phyloP scores from a whole-genome alignment of 2,888 invertebrate genomes.

The Phanerotoma sp. region DNA sequence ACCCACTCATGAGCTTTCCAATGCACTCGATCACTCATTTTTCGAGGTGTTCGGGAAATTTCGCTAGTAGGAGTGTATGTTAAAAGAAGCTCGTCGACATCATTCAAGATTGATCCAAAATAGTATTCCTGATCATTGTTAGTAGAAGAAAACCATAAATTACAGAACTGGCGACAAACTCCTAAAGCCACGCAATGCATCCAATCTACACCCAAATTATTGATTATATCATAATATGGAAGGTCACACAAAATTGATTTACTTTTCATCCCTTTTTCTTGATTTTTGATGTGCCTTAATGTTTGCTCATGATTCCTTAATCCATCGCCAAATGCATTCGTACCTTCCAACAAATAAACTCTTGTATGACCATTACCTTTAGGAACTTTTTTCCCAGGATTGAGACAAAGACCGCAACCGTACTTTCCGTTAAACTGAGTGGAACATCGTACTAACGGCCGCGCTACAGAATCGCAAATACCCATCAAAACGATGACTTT shows the following conservation, averaged over 20 bases:
- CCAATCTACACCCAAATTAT: conserved; percentile 27
- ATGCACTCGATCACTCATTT: conserved; percentile 15
- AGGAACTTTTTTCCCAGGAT: background rate
- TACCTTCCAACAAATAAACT: background rate
- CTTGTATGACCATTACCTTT: background rate
- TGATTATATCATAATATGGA: conserved; percentile 27
- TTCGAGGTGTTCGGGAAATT: conserved; percentile 24
- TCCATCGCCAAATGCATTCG: background rate
- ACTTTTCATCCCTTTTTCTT: background rate
- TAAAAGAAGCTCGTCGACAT: conserved; percentile 2
- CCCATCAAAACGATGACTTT: background rate
- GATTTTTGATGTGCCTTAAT: background rate
- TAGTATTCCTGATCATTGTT: background rate
- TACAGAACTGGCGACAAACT: conserved; percentile 22
- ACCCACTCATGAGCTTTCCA: conserved; percentile 27
- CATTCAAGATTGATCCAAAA: background rate
- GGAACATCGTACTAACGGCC: background rate
- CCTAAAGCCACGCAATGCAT: conserved; percentile 30
- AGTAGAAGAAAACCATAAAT: conserved; percentile 12
- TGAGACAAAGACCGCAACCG: background rate
- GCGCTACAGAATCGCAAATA: background rate
- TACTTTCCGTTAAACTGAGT: background rate
- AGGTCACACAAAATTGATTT: conserved; percentile 17
- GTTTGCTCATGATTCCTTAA: background rate
- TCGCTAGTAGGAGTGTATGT: conserved; percentile 13